Evolutionary conservation across 2,888 invertebrate genomes (phyloP).

Genomic region (Polia nebulosa): DNA sequence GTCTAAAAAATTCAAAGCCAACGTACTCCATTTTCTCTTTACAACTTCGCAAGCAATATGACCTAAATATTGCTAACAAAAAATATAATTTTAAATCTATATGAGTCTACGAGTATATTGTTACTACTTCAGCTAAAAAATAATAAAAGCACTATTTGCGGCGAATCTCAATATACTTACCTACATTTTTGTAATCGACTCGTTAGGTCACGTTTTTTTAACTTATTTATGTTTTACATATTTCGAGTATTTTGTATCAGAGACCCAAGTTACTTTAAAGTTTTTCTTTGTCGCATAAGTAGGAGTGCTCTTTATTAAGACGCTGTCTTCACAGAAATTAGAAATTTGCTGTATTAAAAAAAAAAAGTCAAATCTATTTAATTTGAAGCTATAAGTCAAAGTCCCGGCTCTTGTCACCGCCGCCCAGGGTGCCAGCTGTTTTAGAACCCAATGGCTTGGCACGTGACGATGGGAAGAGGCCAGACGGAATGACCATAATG

Average conservation of each 20-base stretch:
- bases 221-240: conserved; percentile 25
- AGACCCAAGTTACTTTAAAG: conserved; percentile 19
- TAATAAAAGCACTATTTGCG: conserved; percentile 19
- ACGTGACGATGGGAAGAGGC: too few species aligned
- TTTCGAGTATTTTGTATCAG: conserved; percentile 22
- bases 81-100: conserved; percentile 29
- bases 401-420: too few species aligned
- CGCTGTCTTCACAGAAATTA: too few species aligned
- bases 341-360: too few species aligned
- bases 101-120: neutral
- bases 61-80: conserved; percentile 22
- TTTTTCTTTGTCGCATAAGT: conserved; percentile 19
- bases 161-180: conserved; percentile 13
- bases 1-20: conserved; percentile 6
- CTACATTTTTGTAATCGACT: conserved; percentile 32
- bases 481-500: too few species aligned
- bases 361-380: too few species aligned
- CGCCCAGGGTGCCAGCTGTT: too few species aligned
- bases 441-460: too few species aligned
- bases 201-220: neutral
- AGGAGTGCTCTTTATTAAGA: neutral
- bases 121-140: conserved; percentile 24
- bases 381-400: too few species aligned
- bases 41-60: conserved; percentile 13
- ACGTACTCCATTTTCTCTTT: conserved; percentile 25